Evolutionary conservation across 2,888 invertebrate genomes (phyloP), one percentile per base, ranked within the genome.

Genomic region (Diploptera punctata): DNA sequence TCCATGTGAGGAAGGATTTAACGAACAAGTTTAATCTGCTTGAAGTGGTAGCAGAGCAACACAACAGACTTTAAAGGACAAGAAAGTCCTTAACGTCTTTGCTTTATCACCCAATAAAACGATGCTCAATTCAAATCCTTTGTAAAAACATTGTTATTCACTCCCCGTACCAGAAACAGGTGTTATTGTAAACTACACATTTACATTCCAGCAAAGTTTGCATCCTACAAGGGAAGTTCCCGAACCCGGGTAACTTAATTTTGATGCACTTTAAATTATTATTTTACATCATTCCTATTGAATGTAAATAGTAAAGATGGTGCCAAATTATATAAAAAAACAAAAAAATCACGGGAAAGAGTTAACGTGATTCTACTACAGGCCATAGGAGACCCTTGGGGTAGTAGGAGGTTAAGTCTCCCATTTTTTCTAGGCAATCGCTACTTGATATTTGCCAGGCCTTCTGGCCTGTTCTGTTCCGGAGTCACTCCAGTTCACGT

Each of bases 21-120:
- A 65, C 65, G 29, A 47, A 65, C 44, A 65, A 65, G 24, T 44
- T 21, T 65, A 65, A 65, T 65, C 65, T 26, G 4, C 44, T 65
- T 65, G 44, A 65, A 65, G 65, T 65, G 65, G 47, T 18, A 21
- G n/a, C 31, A 1, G 44, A 62, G 62, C 9, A 26, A 29, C 33
- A 61, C 16, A 21, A 47, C 2, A 13, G 24, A 16, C 29, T 19
- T 21, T 16, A 16, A 62, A 19, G 31, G 60, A 4, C 18, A 18
- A 13, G 16, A 18, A 38, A 18, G 10, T 44, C 47, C 44, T 57
- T 26, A 29, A 9, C 13, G 21, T 29, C 29, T 52, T 57, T 4
- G 57, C 44, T 65, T 65, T 65, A 65, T 65, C 65, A 29, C 65
- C 47, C 65, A 65, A 65, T 65, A 65, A 65, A 65, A 65, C 47